Evolutionary conservation across 2,113 vertebrate species (phyloP).

Genomic region (Pituophis catenifer): DNA sequence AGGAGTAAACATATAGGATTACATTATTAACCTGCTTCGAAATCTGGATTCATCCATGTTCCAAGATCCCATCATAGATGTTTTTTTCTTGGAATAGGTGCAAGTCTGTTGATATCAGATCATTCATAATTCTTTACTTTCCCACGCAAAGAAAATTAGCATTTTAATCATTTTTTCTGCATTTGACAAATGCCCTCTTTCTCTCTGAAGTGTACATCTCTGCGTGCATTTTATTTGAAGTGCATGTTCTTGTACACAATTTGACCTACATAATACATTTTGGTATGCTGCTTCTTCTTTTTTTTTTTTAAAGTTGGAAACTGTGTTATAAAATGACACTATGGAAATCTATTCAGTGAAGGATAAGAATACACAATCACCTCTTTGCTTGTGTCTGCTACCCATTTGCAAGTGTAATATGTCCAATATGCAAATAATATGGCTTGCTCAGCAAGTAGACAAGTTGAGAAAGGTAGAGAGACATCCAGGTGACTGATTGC

Average conservation of each 20-base stretch:
- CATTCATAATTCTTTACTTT: not conserved
- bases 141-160: not conserved
- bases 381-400: not conserved
- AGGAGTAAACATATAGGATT: not conserved
- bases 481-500: not conserved
- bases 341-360: not conserved
- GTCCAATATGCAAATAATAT: constrained; percentile 42
- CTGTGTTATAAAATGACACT: not conserved
- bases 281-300: not conserved
- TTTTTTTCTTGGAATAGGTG: not conserved
- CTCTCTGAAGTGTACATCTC: not conserved
- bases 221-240: not conserved
- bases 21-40: not conserved
- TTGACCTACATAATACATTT: not conserved
- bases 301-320: not conserved
- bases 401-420: constrained; percentile 17
- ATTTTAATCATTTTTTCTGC: not conserved
- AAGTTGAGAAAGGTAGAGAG: not conserved
- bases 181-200: not conserved
- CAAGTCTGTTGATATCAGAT: not conserved
- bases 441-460: not conserved
- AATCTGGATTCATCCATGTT: not conserved
- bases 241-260: not conserved
- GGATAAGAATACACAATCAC: not conserved
- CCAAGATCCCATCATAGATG: not conserved